A percentile compares a stretch with the other conserved stretches of the same genome.
Evolutionary conservation across 2,113 vertebrate species (phyloP).

Genomic region (Malurus elegans): DNA sequence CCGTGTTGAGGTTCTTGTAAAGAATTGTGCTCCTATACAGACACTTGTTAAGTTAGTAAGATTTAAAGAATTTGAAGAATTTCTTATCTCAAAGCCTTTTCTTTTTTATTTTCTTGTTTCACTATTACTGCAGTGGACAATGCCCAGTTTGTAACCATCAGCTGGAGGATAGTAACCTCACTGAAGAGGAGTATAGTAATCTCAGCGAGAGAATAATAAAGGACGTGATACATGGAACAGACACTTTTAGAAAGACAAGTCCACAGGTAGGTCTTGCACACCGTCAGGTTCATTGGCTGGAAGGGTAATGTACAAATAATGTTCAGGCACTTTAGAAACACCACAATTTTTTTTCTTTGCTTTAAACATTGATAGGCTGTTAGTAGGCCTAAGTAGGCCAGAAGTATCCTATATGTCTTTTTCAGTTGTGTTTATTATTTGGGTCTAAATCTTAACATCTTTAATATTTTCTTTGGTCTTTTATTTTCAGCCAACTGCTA

Average conservation of each 20-base stretch:
- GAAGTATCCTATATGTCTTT: background rate
- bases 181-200: constrained; percentile 80
- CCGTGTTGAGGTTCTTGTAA: background rate
- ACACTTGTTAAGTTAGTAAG: background rate
- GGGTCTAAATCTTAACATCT: background rate
- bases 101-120: background rate
- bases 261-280: constrained; percentile 76
- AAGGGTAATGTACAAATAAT: background rate
- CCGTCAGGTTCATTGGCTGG: background rate
- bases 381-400: background rate
- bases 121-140: constrained; percentile 73
- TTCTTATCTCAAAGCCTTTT: background rate
- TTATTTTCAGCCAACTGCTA: background rate
- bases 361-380: background rate
- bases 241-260: constrained; percentile 90
- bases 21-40: background rate
- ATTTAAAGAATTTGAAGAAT: background rate
- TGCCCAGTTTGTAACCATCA: constrained; percentile 80
- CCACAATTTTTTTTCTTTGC: background rate
- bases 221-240: constrained; percentile 85
- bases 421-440: background rate
- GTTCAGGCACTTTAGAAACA: background rate
- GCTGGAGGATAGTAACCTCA: constrained; percentile 88
- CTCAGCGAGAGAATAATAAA: constrained; percentile 84
- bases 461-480: background rate